Conservation (phyloP, 2,113 vertebrate species). For the Hystrix cristata region DNA sequence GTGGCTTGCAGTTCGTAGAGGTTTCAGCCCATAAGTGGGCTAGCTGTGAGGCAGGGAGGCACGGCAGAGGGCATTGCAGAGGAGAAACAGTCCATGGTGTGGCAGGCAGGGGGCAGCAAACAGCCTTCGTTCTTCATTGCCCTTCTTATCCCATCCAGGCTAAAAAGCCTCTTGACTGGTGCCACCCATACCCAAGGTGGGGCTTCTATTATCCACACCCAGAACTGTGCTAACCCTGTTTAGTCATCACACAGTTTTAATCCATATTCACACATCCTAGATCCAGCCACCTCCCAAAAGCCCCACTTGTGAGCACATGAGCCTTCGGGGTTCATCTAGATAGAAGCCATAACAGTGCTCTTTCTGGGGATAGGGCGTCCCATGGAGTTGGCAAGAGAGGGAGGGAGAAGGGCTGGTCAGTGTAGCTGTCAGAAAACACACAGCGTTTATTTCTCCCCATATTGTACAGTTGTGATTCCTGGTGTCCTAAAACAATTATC, state of each 20-base stretch:
- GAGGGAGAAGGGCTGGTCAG: background rate
- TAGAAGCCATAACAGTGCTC: background rate
- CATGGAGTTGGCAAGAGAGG: background rate
- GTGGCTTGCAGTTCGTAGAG: background rate
- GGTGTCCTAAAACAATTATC: background rate
- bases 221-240: background rate
- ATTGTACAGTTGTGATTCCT: background rate
- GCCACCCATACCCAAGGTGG: background rate
- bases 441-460: background rate
- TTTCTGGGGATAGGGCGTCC: background rate
- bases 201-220: background rate
- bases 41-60: no score
- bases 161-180: background rate
- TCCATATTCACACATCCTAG: background rate
- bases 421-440: background rate
- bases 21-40: background rate
- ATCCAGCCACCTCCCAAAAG: background rate
- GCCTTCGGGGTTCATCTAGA: background rate
- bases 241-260: background rate
- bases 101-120: background rate
- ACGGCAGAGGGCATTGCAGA: no score
- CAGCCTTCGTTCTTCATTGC: background rate
- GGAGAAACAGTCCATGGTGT: background rate
- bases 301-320: background rate
- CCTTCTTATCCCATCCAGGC: background rate